These are phyloP conservation scores for Nyctereutes procyonoides DNA, from an alignment of 2,113 vertebrate genomes.

Conservation along the genomic window DNA sequence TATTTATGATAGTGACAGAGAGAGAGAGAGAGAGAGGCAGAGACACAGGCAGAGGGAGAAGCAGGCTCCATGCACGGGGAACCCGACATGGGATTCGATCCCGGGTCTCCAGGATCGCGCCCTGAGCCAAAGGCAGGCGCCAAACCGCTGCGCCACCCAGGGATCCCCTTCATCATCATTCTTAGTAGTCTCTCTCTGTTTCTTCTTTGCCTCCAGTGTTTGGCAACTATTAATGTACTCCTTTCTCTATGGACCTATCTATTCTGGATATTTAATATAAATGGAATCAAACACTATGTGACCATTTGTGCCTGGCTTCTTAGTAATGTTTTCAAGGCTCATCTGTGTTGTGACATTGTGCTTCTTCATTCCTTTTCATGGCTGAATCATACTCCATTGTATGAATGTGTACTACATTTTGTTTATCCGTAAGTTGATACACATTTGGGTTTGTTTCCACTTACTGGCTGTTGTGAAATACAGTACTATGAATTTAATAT, in stretches of 20 bases:
- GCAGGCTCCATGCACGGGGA: too few species aligned
- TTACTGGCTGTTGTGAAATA: background rate
- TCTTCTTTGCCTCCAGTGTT: background rate
- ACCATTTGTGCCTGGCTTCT: constrained; percentile 1
- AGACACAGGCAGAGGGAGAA: too few species aligned
- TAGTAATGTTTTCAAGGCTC: background rate
- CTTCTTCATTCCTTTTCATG: background rate
- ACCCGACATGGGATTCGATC: too few species aligned
- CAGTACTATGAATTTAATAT: background rate
- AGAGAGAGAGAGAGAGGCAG: too few species aligned
- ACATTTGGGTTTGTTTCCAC: background rate
- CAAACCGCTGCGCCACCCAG: too few species aligned
- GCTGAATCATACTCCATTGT: background rate
- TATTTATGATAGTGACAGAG: too few species aligned
- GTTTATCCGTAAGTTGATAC: background rate
- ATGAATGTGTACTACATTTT: background rate
- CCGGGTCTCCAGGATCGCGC: too few species aligned
- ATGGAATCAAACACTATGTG: background rate
- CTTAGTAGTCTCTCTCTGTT: background rate
- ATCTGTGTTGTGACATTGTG: background rate
- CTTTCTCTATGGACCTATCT: background rate
- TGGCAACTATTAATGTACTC: background rate
- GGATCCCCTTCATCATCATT: constrained; percentile 2
- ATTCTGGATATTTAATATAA: background rate
- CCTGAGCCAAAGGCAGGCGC: too few species aligned